These are phyloP conservation scores for Otolemur crassicaudatus DNA, from an alignment of 2,797 vertebrate species.

Conservation along the genomic window DNA sequence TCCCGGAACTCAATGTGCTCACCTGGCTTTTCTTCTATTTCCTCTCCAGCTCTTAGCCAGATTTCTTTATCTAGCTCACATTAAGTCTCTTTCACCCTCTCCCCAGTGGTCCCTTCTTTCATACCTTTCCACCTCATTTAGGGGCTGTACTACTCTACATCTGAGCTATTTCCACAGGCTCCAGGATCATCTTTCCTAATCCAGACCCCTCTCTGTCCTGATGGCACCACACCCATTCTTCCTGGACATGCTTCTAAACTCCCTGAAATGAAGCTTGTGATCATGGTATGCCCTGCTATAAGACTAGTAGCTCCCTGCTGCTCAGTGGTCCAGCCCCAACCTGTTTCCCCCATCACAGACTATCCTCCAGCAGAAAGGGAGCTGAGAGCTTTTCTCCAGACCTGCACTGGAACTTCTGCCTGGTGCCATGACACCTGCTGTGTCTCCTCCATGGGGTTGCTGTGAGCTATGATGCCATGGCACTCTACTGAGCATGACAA, in stretches of 20 bases:
- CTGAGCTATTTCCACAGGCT: not conserved
- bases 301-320: not conserved
- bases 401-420: not conserved
- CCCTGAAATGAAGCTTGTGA: not conserved
- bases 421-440: constrained; percentile 11
- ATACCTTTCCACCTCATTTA: not conserved
- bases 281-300: not conserved
- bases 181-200: not conserved
- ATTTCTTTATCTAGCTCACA: constrained; percentile 46
- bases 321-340: not conserved
- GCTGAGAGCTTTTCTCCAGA: not conserved
- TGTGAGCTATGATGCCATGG: not conserved
- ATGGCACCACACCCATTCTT: not conserved
- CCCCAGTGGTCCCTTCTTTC: not conserved
- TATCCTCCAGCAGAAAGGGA: not conserved
- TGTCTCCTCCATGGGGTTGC: not conserved
- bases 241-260: not conserved
- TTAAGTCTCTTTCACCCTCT: not conserved
- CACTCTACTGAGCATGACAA: not conserved
- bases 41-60: not conserved
- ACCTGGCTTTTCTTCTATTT: constrained; percentile 1
- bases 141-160: not conserved
- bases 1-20: constrained; percentile 11
- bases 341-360: not conserved
- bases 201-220: not conserved